Base-by-base conservation (phyloP, 2,113 vertebrate species). In the Anarrhichthys ocellatus region DNA sequence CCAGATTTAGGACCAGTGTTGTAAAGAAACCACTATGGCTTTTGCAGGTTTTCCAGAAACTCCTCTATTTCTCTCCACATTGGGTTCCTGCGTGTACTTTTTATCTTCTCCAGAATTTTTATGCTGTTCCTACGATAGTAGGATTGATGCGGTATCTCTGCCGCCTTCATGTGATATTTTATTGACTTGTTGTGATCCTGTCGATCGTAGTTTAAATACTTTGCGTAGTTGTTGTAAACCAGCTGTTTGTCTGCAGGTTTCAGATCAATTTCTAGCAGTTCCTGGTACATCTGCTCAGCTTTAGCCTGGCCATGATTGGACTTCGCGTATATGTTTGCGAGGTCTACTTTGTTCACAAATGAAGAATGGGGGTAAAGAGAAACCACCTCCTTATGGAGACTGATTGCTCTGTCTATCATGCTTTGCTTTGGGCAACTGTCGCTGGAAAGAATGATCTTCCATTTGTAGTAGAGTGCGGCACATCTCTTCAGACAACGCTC, bases 401-500 rank as follows among this genome's bases (percentile, higher is more conserved):
- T 24, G 64, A 66, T 32, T 11, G 44, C 44, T 69, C 18, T 74
- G 27, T 85, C 40, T 0, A 76, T n/a, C 34, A 50, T 9, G 13
- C 44, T 54, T 61, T 36, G 68, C 1, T 15, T 20, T 13, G 22
- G 48, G 0, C 0, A 52, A 14, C 7, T 11, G 15, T 69, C 34
- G 0, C 18, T 17, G 13, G 7, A n/a, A 6, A 2, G 48, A 10
- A 56, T 2, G 5, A 90, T 87, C 20, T 40, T 64, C 87, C 80
- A 85, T 42, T 63, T 84, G 75, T 18, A 87, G 71, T 66, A n/a
- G 15, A 36, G 48, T 1, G 87, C 84, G 0, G 48, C 63, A 13
- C 84, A 79, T 6, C n/a, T 61, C 63, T 88, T 92, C 62, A 90
- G 75, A 29, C 84, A 87, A 3, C 86, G 90, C 2, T 75, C n/a